Conservation (phyloP, 2,113 vertebrate species). For the Thymallus thymallus region DNA sequence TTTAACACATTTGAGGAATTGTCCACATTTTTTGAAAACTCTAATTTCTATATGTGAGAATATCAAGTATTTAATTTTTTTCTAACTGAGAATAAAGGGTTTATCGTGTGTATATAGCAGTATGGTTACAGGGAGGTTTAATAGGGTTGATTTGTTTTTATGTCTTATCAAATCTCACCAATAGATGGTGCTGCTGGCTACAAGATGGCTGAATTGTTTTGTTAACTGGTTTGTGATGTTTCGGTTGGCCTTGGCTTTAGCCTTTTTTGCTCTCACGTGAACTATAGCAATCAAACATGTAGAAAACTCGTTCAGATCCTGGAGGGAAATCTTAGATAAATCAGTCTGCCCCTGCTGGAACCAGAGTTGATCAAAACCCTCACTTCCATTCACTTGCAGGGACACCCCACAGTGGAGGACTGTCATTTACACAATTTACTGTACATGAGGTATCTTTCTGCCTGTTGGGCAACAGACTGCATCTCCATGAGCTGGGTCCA, state of each 20-base stretch:
- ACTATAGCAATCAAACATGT: no score
- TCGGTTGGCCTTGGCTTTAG: no score
- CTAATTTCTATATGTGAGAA: not conserved
- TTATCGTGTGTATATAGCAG: not conserved
- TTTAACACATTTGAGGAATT: no score
- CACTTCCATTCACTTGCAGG: conserved; percentile 5
- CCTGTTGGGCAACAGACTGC: conserved; percentile 43
- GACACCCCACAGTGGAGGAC: conserved; percentile 30
- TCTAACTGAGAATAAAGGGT: not conserved
- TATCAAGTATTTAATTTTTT: not conserved
- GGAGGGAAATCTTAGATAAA: no score
- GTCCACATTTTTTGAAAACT: no score
- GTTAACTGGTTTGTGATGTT: no score
- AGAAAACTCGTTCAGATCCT: no score
- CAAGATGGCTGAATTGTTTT: no score
- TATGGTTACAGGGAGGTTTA: no score
- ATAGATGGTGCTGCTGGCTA: not conserved
- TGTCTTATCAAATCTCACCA: not conserved
- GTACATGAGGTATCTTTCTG: conserved; percentile 33
- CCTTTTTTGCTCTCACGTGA: no score
- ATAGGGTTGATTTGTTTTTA: not conserved
- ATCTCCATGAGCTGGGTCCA: conserved; percentile 51
- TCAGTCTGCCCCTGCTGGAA: no score
- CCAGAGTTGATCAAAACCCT: no score
- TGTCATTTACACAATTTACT: conserved; percentile 18